These are phyloP conservation scores for Tarsius wallacei DNA, from an alignment of 2,797 vertebrate genomes.

Conservation along the genomic window DNA sequence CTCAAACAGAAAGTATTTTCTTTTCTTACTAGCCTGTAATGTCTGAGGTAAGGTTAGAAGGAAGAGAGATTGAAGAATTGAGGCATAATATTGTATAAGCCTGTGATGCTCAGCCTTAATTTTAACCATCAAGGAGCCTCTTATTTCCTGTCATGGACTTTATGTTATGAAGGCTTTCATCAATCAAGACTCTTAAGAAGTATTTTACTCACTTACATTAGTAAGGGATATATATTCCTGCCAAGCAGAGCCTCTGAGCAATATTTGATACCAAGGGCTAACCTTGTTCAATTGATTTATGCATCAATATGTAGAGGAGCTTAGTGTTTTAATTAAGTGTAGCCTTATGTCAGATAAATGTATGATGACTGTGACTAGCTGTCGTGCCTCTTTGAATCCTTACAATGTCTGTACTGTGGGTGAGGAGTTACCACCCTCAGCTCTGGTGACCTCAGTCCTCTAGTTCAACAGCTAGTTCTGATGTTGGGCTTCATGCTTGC, in stretches of 20 bases:
- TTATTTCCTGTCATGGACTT: not conserved
- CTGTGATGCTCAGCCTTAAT: not conserved
- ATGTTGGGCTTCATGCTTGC: not conserved
- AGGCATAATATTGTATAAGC: not conserved
- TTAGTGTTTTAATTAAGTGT: not conserved
- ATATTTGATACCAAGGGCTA: not conserved
- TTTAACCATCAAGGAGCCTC: not conserved
- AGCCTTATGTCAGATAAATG: not conserved
- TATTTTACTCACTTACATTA: not conserved
- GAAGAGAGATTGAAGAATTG: not conserved
- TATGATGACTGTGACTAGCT: not conserved
- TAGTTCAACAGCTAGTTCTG: not conserved
- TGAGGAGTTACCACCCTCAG: not conserved
- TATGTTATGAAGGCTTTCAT: not conserved
- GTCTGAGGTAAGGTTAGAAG: not conserved
- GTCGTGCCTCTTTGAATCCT: not conserved
- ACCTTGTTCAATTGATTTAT: not conserved
- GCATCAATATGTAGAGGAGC: not conserved
- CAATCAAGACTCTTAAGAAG: not conserved
- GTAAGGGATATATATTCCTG: not conserved
- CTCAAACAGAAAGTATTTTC: slow-evolving; percentile 15
- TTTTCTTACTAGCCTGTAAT: not conserved
- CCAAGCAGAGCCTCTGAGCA: not conserved
- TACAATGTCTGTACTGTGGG: not conserved
- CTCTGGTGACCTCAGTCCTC: not conserved